These are phyloP conservation scores for Enteromius viviparus DNA, from an alignment of 2,797 vertebrate species.

Conservation along the genomic window DNA sequence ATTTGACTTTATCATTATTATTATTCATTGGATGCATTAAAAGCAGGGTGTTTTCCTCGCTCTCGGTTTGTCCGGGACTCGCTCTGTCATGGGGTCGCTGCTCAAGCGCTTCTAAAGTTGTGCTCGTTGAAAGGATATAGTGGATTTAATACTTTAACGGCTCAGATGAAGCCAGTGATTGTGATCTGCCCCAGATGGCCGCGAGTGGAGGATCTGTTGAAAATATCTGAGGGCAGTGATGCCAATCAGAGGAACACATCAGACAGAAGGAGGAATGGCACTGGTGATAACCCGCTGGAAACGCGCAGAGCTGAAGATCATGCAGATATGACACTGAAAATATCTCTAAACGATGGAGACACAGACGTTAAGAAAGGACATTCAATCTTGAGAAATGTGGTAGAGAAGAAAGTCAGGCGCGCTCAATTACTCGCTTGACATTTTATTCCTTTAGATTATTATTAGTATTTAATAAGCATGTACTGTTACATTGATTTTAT, in stretches of 20 bases:
- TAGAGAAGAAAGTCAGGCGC: not conserved
- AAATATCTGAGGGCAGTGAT: constrained; percentile 91
- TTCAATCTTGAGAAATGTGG: constrained; percentile 52
- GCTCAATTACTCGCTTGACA: not conserved
- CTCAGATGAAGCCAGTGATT: constrained; percentile 88
- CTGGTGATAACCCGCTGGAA: constrained; percentile 87
- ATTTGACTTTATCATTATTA: not conserved
- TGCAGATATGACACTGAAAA: constrained; percentile 73
- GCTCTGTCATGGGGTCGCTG: constrained; percentile 19
- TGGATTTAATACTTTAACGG: constrained; percentile 83
- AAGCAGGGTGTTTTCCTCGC: not conserved
- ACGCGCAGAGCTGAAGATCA: constrained; percentile 83
- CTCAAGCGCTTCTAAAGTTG: constrained; percentile 37
- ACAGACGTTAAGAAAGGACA: constrained; percentile 71
- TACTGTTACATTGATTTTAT: not conserved
- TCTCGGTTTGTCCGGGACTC: not conserved
- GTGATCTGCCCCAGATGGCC: constrained; percentile 92
- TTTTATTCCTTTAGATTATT: not conserved
- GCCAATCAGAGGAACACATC: constrained; percentile 89
- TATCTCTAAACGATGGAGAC: constrained; percentile 75
- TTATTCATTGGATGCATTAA: not conserved
- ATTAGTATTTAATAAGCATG: not conserved
- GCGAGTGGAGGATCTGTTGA: constrained; percentile 86
- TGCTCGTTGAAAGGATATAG: constrained; percentile 45
- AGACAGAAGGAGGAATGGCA: constrained; percentile 86